phyloP scores from a whole-genome alignment of 2,888 invertebrate species.

The Nomada flava region DNA sequence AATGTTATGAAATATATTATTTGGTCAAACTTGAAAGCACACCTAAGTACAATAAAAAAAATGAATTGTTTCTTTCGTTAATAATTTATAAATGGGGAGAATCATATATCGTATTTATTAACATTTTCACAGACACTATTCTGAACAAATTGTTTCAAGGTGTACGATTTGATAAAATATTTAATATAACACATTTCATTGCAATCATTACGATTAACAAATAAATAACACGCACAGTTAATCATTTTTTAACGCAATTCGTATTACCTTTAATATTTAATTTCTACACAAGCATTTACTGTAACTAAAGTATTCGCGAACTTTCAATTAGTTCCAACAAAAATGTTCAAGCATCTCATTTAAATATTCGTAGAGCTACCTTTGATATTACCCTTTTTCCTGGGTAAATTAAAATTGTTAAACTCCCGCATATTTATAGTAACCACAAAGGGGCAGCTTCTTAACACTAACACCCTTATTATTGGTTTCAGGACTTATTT shows the following conservation, averaged over 20 bases:
- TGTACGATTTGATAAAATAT: background rate
- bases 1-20: too few relatives aligned
- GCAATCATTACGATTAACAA: background rate
- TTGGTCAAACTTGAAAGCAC: too few relatives aligned
- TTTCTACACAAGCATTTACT: background rate
- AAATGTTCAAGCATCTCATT: too few relatives aligned
- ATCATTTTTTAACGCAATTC: constrained; percentile 7
- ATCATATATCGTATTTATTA: background rate
- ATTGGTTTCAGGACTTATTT: background rate
- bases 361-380: too few relatives aligned
- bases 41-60: too few relatives aligned
- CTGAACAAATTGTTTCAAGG: constrained; percentile 5
- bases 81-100: too few relatives aligned
- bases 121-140: too few relatives aligned
- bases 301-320: background rate
- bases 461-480: background rate
- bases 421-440: background rate
- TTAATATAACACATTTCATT: background rate
- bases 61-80: too few relatives aligned
- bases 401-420: background rate
- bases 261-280: background rate
- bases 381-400: too few relatives aligned
- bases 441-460: background rate
- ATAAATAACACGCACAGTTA: background rate
- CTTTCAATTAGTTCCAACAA: background rate